Evolutionary conservation across 1,140 invertebrate genomes (phyloP).

Genomic region (Paralvinella palmiformis): DNA sequence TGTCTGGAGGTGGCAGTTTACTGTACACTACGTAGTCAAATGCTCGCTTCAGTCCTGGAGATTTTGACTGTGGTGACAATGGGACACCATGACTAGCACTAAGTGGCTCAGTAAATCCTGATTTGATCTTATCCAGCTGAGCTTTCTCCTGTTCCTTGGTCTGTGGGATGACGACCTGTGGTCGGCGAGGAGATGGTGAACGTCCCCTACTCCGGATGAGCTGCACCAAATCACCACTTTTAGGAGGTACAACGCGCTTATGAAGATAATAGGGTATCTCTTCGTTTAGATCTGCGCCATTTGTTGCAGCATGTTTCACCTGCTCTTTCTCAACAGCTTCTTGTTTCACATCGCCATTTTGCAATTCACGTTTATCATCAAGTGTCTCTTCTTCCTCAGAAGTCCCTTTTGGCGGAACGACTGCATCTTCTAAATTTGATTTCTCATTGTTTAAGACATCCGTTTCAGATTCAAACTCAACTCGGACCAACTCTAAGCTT

Average conservation of each 20-base stretch:
- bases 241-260: slow-evolving; percentile 30
- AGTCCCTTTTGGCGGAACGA: not conserved
- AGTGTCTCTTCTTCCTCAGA: not conserved
- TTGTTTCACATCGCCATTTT: not conserved
- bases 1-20: slow-evolving; percentile 48
- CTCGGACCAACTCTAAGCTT: not conserved
- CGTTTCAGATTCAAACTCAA: not conserved
- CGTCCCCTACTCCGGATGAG: too few relatives aligned
- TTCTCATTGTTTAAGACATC: not conserved
- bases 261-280: slow-evolving; percentile 51
- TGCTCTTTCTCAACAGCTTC: not conserved
- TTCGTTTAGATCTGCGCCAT: slow-evolving; percentile 40
- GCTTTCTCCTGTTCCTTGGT: slow-evolving; percentile 8
- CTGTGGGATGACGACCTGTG: not conserved
- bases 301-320: not conserved
- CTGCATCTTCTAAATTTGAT: not conserved
- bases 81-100: slow-evolving; percentile 27
- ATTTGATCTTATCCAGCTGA: slow-evolving; percentile 6
- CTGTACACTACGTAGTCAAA: slow-evolving; percentile 47
- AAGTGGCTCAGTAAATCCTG: slow-evolving; percentile 10
- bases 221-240: too few relatives aligned
- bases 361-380: not conserved
- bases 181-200: not conserved
- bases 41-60: slow-evolving; percentile 32
- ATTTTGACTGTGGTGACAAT: slow-evolving; percentile 44